These are phyloP conservation scores for Azemiops feae DNA, from an alignment of 2,113 vertebrate genomes.

Conservation along the genomic window DNA sequence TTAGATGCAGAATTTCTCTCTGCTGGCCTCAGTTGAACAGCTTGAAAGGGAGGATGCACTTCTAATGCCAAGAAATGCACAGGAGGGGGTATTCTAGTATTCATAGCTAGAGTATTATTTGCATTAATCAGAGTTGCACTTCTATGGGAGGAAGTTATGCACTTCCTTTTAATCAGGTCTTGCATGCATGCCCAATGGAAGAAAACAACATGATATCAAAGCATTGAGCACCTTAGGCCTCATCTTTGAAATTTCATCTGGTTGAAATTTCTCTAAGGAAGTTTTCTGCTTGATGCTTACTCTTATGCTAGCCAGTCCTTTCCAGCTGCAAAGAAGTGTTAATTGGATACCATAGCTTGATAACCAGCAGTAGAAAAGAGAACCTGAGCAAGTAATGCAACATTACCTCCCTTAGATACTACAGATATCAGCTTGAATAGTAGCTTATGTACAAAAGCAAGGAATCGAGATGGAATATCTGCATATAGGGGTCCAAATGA, in stretches of 20 bases:
- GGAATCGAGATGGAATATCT: not conserved
- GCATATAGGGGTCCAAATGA: not conserved
- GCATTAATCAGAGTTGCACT: not conserved
- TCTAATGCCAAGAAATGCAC: not conserved
- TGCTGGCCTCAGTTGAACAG: not conserved
- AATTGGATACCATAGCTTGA: not conserved
- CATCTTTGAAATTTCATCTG: constrained; percentile 28
- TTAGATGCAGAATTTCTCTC: not conserved
- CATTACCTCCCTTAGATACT: not conserved
- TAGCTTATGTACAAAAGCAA: not conserved
- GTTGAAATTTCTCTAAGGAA: constrained; percentile 3
- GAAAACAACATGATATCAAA: not conserved
- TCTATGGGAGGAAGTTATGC: not conserved
- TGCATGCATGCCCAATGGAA: not conserved
- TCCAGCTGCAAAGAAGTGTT: not conserved
- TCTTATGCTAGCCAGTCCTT: constrained; percentile 22
- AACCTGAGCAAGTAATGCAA: not conserved
- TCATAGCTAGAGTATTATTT: not conserved
- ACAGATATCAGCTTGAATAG: not conserved
- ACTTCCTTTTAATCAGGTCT: not conserved
- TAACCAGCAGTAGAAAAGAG: constrained; percentile 11
- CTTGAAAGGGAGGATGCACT: not conserved
- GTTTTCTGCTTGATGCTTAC: constrained; percentile 28
- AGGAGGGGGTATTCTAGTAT: not conserved
- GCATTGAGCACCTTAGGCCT: constrained; percentile 16